phyloP scores from a whole-genome alignment of 2,888 invertebrate genomes.

The Diarsia dahlii region DNA sequence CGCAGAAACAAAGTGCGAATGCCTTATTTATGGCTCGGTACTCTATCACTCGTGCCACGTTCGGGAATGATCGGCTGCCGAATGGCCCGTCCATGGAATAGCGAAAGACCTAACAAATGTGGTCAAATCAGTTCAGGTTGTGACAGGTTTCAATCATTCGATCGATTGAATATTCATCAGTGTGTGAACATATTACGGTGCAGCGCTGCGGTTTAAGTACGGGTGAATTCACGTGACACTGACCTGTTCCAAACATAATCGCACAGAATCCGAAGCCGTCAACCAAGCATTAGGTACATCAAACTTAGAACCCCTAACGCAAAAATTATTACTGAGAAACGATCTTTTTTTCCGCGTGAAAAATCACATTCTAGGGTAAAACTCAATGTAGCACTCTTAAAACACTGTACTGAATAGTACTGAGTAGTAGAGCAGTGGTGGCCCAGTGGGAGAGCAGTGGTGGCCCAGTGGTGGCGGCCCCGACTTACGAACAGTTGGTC shows the following conservation, averaged over 20 bases:
- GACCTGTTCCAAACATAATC: neutral
- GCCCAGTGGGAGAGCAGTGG: no score
- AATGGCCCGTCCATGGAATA: conserved; percentile 8
- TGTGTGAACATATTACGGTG: conserved; percentile 3
- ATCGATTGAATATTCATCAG: conserved; percentile 10
- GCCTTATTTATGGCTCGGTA: conserved; percentile 27
- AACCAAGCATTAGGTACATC: no score
- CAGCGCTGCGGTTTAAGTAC: neutral
- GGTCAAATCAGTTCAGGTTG: conserved; percentile 15
- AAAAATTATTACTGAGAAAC: no score
- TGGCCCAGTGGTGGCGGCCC: no score
- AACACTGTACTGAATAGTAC: no score
- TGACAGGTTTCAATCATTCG: conserved; percentile 8
- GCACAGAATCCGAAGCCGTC: no score
- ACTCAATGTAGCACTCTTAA: no score
- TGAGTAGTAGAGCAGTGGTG: no score
- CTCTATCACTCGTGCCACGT: conserved; percentile 21
- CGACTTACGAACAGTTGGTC: no score
- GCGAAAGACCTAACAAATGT: neutral
- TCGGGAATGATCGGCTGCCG: conserved; percentile 20
- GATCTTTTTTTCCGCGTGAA: no score
- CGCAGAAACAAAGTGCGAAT: conserved; percentile 28
- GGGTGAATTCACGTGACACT: neutral
- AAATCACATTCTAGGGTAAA: no score
- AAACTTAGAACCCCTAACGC: no score